These are phyloP conservation scores for Oncorhynchus masou DNA, from an alignment of 2,113 vertebrate genomes.

Conservation along the genomic window DNA sequence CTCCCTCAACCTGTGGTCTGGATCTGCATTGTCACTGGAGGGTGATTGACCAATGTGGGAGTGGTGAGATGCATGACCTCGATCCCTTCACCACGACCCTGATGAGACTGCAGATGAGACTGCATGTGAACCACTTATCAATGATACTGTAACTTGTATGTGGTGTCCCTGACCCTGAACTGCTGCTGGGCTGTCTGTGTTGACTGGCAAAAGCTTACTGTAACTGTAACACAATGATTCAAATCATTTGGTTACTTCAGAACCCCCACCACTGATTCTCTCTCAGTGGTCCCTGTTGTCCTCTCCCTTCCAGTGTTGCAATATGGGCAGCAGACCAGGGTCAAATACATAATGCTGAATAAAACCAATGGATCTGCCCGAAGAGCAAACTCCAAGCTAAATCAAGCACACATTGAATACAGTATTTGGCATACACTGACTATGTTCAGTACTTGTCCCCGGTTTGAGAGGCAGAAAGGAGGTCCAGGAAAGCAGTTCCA, in stretches of 20 bases:
- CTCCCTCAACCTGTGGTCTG: background rate
- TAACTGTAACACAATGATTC: too few species aligned
- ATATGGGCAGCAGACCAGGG: too few species aligned
- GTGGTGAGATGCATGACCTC: background rate
- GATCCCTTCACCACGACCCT: background rate
- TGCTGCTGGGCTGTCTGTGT: too few species aligned
- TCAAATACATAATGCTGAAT: too few species aligned
- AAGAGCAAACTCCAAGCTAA: background rate
- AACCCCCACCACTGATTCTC: too few species aligned
- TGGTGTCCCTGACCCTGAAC: too few species aligned
- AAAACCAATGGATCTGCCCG: too few species aligned
- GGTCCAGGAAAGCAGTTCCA: background rate
- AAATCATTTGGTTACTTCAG: too few species aligned
- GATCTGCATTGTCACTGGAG: background rate
- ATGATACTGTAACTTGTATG: too few species aligned
- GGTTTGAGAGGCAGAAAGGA: background rate
- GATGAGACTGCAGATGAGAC: background rate
- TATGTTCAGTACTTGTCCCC: background rate
- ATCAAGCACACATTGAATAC: background rate
- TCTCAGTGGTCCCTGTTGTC: too few species aligned
- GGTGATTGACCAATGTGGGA: background rate
- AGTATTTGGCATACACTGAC: background rate
- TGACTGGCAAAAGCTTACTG: too few species aligned
- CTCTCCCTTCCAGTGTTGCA: too few species aligned
- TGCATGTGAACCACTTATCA: background rate